A percentile compares a stretch with the other conserved stretches of the same genome.
Conservation (phyloP, 1,140 invertebrate genomes). For the Tetragonula clypearis region DNA sequence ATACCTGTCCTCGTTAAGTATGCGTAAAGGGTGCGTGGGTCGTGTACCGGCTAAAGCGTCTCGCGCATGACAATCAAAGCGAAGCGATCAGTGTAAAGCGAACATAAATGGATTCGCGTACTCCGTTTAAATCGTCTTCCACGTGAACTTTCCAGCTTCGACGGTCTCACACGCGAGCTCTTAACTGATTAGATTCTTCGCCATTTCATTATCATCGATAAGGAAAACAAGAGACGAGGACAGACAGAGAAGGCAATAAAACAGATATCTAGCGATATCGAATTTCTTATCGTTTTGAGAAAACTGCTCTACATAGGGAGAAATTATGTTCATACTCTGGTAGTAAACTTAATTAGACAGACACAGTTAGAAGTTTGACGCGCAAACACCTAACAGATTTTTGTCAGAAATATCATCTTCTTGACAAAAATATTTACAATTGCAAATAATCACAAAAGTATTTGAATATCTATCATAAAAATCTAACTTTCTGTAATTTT, state of each 20-base stretch:
- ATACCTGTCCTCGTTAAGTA: slow-evolving; percentile 58
- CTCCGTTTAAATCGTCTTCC: slow-evolving; percentile 44
- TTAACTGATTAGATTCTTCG: not conserved
- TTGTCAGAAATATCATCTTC: not conserved
- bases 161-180: slow-evolving; percentile 7
- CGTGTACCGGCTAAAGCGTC: slow-evolving; percentile 54
- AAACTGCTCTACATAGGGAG: not conserved
- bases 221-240: not conserved
- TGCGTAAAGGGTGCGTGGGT: slow-evolving; percentile 55
- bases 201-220: not conserved
- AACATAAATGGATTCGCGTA: slow-evolving; percentile 50
- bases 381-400: not conserved
- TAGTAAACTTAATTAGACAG: not conserved
- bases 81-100: slow-evolving; percentile 53
- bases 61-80: slow-evolving; percentile 57
- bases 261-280: not conserved
- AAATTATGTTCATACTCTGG: not conserved
- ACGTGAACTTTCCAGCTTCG: slow-evolving; percentile 37
- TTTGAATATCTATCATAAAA: no score
- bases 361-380: not conserved
- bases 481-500: no score
- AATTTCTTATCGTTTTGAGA: not conserved
- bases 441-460: not conserved
- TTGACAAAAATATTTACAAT: not conserved
- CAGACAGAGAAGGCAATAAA: not conserved